Evolutionary conservation across 2,113 vertebrate species (phyloP).

Genomic region (Leucosticte australis): DNA sequence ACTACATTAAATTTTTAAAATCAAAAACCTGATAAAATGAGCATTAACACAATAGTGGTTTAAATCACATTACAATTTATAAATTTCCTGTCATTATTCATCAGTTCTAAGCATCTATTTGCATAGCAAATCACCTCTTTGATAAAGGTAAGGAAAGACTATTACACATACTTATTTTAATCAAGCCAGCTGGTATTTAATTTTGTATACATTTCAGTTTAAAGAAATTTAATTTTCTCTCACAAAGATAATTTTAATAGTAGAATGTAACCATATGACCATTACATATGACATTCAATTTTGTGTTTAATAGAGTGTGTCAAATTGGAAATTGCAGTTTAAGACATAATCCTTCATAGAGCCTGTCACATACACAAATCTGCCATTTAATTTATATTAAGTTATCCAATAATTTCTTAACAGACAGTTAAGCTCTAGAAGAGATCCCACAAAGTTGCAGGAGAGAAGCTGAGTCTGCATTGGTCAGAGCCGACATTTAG

Average conservation of each 20-base stretch:
- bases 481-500: background rate
- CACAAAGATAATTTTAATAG: conserved; percentile 30
- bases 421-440: background rate
- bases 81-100: background rate
- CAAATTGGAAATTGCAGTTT: conserved; percentile 50
- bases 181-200: conserved; percentile 3
- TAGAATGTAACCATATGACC: conserved; percentile 3
- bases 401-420: conserved; percentile 23
- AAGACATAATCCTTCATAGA: conserved; percentile 38
- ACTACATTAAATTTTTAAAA: background rate
- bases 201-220: conserved; percentile 28
- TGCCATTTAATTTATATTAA: conserved; percentile 43
- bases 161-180: background rate
- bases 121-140: background rate
- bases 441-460: background rate
- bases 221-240: conserved; percentile 38
- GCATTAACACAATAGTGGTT: background rate
- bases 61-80: background rate
- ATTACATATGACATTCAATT: conserved; percentile 29
- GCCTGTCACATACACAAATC: conserved; percentile 8
- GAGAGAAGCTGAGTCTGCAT: background rate
- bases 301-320: conserved; percentile 47
- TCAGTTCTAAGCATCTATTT: background rate
- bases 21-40: background rate
- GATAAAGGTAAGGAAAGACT: background rate